Percentiles rank a stretch among this genome's conserved stretches.
Evolutionary conservation across 2,797 vertebrate species (phyloP).

Genomic region (Mus caroli): DNA sequence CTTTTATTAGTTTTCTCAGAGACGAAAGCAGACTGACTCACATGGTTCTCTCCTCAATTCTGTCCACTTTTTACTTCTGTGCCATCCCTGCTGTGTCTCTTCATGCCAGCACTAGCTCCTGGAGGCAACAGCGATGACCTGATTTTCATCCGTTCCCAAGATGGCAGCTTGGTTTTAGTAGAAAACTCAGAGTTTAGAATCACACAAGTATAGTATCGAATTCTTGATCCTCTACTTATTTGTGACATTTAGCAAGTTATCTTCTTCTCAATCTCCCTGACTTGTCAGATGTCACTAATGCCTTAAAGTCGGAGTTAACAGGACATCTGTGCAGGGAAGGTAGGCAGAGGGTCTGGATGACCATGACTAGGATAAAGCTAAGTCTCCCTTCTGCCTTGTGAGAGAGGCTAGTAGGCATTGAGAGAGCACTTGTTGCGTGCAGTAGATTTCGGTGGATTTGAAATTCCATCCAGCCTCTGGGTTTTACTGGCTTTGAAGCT

Average conservation of each 20-base stretch:
- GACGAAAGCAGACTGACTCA: neutral
- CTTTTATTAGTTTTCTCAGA: neutral
- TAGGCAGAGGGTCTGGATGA: neutral
- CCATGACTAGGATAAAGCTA: neutral
- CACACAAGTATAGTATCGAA: neutral
- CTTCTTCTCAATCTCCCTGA: neutral
- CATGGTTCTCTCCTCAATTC: neutral
- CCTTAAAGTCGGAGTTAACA: neutral
- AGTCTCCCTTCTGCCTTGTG: neutral
- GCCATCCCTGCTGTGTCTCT: neutral
- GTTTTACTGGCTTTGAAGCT: conserved; percentile 62
- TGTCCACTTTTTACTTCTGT: neutral
- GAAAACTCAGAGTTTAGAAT: neutral
- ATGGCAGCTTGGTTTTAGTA: neutral
- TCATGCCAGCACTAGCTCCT: neutral
- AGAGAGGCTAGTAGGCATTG: neutral
- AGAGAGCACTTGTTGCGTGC: conserved; percentile 60
- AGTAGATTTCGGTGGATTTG: conserved; percentile 37
- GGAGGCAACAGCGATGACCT: neutral
- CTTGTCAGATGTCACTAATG: neutral
- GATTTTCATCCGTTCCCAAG: neutral
- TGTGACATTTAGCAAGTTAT: neutral
- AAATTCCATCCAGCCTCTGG: conserved; percentile 57
- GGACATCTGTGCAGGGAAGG: neutral
- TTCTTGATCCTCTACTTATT: neutral